A percentile compares a stretch with the other conserved stretches of the same genome.
Evolutionary conservation across 1,140 invertebrate genomes (phyloP).

Genomic region (Solenopsis invicta): DNA sequence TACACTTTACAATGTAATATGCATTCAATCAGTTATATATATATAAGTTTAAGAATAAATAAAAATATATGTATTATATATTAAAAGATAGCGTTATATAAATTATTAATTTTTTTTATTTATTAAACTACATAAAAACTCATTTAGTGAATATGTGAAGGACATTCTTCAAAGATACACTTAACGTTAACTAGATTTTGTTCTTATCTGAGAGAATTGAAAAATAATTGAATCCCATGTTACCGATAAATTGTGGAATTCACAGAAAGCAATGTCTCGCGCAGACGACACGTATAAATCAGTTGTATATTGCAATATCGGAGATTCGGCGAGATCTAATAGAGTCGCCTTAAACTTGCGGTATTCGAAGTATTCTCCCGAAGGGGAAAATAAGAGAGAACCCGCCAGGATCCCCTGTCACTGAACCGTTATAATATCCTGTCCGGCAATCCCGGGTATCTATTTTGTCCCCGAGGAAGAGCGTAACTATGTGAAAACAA

Average conservation of each 20-base stretch:
- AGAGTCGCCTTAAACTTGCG: slow-evolving; percentile 67
- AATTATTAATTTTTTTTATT: neutral
- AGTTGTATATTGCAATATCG: slow-evolving; percentile 24
- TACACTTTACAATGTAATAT: too few species aligned
- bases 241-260: neutral
- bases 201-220: neutral
- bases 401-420: slow-evolving; percentile 74
- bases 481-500: slow-evolving; percentile 82
- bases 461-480: slow-evolving; percentile 74
- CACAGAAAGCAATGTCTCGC: neutral
- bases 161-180: neutral
- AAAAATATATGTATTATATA: too few species aligned
- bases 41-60: slow-evolving; percentile 1
- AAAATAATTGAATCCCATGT: neutral
- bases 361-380: slow-evolving; percentile 69
- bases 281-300: neutral
- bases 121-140: neutral
- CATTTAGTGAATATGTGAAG: neutral
- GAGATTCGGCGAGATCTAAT: slow-evolving; percentile 70
- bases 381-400: slow-evolving; percentile 57
- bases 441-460: slow-evolving; percentile 76
- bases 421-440: slow-evolving; percentile 84
- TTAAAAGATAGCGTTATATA: neutral
- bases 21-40: too few species aligned
- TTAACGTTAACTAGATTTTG: neutral